Conservation (phyloP, 2,113 vertebrate genomes). For the Coryphaenoides rupestris region DNA sequence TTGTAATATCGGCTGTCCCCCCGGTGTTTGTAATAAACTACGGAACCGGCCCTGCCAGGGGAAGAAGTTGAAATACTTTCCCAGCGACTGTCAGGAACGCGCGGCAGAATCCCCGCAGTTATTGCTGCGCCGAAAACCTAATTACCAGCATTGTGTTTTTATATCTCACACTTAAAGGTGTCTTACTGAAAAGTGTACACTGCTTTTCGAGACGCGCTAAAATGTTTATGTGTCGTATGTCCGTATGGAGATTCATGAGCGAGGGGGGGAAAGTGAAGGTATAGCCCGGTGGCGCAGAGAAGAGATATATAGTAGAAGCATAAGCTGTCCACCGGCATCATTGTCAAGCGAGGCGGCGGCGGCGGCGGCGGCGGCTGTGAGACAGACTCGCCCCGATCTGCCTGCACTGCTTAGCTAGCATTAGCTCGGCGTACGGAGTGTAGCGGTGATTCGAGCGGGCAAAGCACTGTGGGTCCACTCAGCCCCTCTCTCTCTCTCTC, state of each 20-base stretch:
- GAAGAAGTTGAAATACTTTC: neutral
- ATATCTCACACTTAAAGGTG: no score
- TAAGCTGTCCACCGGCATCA: conserved; percentile 61
- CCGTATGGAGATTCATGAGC: conserved; percentile 41
- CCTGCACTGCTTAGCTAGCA: conserved; percentile 46
- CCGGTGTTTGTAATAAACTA: no score
- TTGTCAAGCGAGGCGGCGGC: conserved; percentile 45
- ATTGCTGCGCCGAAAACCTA: no score
- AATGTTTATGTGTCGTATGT: conserved; percentile 35
- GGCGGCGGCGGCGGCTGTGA: neutral
- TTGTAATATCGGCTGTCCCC: neutral
- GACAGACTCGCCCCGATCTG: conserved; percentile 55
- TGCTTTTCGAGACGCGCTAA: no score
- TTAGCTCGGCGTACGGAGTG: conserved; percentile 41
- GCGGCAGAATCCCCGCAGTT: no score
- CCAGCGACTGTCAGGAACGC: no score
- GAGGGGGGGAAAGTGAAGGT: conserved; percentile 52
- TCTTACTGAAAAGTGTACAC: no score
- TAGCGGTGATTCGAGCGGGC: conserved; percentile 55
- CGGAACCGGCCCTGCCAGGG: no score
- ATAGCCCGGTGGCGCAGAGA: conserved; percentile 59
- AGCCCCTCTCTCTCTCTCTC: conserved; percentile 44
- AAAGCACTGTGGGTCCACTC: conserved; percentile 47
- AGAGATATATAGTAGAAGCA: no score
- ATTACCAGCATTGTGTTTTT: no score